Evolutionary conservation across 2,888 invertebrate species (phyloP).

Genomic region (Tenthredo distinguenda): DNA sequence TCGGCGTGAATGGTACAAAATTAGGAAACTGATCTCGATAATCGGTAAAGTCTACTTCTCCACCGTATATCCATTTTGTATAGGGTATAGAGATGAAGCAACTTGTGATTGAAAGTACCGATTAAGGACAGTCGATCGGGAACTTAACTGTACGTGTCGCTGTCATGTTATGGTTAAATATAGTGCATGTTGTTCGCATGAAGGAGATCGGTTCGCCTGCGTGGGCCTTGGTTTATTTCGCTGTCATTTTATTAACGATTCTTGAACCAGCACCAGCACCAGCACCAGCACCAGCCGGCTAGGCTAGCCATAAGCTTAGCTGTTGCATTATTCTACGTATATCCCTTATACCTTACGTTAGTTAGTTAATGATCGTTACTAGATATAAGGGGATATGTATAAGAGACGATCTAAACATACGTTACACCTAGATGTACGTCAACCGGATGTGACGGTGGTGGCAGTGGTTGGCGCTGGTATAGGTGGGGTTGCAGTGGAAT

Average conservation of each 20-base stretch:
- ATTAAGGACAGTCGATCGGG: conserved; percentile 48
- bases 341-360: neutral
- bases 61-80: neutral
- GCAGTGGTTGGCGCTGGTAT: neutral
- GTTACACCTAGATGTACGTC: conserved; percentile 1
- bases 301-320: neutral
- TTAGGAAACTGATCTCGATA: no score
- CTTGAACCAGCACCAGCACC: neutral
- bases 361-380: conserved; percentile 2
- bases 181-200: conserved; percentile 42
- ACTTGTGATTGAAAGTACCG: conserved; percentile 44
- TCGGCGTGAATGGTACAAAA: no score
- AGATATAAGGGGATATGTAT: neutral
- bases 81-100: conserved; percentile 21
- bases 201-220: conserved; percentile 33
- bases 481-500: conserved; percentile 38
- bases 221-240: conserved; percentile 45
- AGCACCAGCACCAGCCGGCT: no score
- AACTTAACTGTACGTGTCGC: conserved; percentile 46
- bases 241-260: conserved; percentile 50
- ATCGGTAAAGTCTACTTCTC: no score
- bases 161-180: conserved; percentile 42
- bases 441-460: conserved; percentile 23
- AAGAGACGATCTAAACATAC: conserved; percentile 20
- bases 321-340: neutral